Base-by-base conservation (phyloP, 1,140 invertebrate genomes). In the Ceratosolen solmsi region DNA sequence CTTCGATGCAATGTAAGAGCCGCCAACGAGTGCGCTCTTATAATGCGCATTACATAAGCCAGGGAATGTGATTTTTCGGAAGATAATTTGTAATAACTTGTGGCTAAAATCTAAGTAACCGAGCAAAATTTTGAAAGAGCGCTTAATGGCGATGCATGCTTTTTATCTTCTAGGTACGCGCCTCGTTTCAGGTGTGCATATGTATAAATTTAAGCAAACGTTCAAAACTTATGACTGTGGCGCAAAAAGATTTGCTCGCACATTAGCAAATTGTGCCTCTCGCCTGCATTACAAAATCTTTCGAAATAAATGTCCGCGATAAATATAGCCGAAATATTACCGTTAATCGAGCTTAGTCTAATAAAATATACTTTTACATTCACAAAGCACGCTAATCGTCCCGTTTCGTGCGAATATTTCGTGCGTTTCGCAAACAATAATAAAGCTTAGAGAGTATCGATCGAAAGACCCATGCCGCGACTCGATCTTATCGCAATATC, bases 1-100 rank as follows among this genome's bases (percentile, higher is more conserved):
- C n/a, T n/a, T n/a, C 5, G 13, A 46, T 46, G 41, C 41, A 46
- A 13, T 7, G 49, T 0, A 9, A 33, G 17, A 36, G 41, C n/a
- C 20, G 25, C 8, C 2, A 7, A 41, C 5, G 11, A 51, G 13
- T 49, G 30, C 27, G 25, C 27, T 54, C 49, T 15, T 56, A 71
- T 15, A 49, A 15, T 56, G 30, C 22, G 15, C 27, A 56, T 54
- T 36, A 33, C 27, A 5, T 9, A 30, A 56, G 13, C 4, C 27
- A 1, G n/a, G n/a, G n/a, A 51, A 72, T 70, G n/a, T 9, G 27
- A 63, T 38, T 68, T 68, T 68, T 36, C 17, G 36, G 17, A 68
- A 68, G 36, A 36, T 68, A 68, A 68, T 68, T 38, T 38, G 0
- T 17, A 68, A 68, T 38, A 38, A 38, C 63, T 68, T n/a, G 51